Evolutionary conservation across 2,113 vertebrate genomes (phyloP), one percentile per base, ranked within the genome.

Genomic region (Protomyctophum bolini): DNA sequence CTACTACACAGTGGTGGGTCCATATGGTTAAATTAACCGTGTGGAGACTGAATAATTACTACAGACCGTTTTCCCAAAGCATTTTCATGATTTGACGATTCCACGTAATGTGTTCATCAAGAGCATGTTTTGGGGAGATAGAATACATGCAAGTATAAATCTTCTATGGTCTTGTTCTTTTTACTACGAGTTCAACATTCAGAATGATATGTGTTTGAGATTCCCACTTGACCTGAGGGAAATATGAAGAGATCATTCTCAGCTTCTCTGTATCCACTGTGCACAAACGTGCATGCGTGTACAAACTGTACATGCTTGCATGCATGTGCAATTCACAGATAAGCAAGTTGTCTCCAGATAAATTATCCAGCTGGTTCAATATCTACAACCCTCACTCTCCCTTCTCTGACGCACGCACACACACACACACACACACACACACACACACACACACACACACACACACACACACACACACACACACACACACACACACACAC

Each of bases 361-460:
- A 72, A 71, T 6, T n/a, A 15, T 74, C 82, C 80, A 82, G 76
- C 76, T 88, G 82, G 79, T 69, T 77, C 47, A 7, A 57, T 57
- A 1, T 29, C 41, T 60, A 74, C 62, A 70, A 28, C 74, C 58
- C 58, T 9, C 58, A 61, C 33, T 61, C 63, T 63, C 33, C 50
- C 46, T 61, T 65, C 66, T 47, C 75, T 68, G 72, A 81, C 77
- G 10, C 50, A 4, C 15, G 14, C 60, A 48, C 58, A 2, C 58
- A 41, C 58, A 4, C 58, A 12, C 58, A 1, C 58, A 6, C 12
- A 15, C 12, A 78, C 75, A 12, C 66, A 65, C 71, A 68, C 68
- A 56, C 56, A 52, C 79, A 63, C 62, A 56, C 51, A 52, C 6
- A 10, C 51, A 21, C 21, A 21, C 21, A 21, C 21, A 2, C 21